Conservation (phyloP, 1,140 invertebrate species). For the Ruditapes philippinarum region DNA sequence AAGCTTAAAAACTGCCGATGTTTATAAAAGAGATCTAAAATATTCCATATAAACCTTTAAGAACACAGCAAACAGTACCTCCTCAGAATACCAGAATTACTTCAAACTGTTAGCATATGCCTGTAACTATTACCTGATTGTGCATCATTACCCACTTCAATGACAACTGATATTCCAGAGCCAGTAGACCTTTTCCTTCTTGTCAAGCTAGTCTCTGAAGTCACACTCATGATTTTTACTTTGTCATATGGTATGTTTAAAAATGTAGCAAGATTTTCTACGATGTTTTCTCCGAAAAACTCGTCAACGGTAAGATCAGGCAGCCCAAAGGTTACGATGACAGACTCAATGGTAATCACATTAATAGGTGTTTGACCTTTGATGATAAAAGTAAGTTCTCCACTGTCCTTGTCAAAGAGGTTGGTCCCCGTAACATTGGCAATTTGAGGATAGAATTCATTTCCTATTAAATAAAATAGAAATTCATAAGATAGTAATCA, state of each 20-base stretch:
- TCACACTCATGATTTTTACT: slow-evolving; percentile 78
- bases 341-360: slow-evolving; percentile 58
- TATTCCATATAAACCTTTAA: too few relatives aligned
- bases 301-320: slow-evolving; percentile 79
- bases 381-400: slow-evolving; percentile 73
- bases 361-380: slow-evolving; percentile 67
- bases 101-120: too few relatives aligned
- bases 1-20: too few relatives aligned
- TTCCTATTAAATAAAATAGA: neutral
- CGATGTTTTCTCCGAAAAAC: slow-evolving; percentile 83
- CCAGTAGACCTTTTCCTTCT: slow-evolving; percentile 66
- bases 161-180: neutral
- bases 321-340: slow-evolving; percentile 78
- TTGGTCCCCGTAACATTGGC: slow-evolving; percentile 72
- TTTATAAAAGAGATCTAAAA: too few relatives aligned
- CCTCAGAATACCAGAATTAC: too few relatives aligned
- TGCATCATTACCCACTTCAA: slow-evolving; percentile 80
- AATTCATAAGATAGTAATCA: too few relatives aligned
- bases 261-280: slow-evolving; percentile 82
- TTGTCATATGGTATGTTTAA: slow-evolving; percentile 80
- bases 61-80: too few relatives aligned
- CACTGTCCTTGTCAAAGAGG: slow-evolving; percentile 75
- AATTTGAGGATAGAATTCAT: slow-evolving; percentile 14
- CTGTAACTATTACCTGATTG: too few relatives aligned
- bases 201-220: slow-evolving; percentile 67